Evolutionary conservation across 2,113 vertebrate genomes (phyloP).

Genomic region (Empidonax alnorum): DNA sequence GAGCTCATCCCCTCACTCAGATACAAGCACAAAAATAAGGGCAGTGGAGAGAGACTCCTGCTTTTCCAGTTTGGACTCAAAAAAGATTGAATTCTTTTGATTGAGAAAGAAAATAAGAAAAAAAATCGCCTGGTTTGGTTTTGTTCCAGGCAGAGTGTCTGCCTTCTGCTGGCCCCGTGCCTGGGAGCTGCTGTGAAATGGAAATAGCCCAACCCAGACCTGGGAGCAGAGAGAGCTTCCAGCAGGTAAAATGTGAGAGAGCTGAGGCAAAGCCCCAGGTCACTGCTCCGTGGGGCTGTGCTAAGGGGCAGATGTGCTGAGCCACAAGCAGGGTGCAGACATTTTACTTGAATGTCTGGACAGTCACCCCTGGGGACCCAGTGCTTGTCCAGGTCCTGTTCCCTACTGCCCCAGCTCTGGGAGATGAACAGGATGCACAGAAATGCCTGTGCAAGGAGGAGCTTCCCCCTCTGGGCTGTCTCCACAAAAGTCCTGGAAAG

Average conservation of each 20-base stretch:
- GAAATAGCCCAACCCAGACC: not conserved
- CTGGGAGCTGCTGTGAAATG: not conserved
- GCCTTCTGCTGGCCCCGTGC: not conserved
- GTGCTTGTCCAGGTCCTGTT: not conserved
- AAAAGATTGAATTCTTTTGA: not conserved
- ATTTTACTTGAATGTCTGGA: not conserved
- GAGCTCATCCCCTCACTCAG: rapidly evolving
- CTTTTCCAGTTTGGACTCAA: not conserved
- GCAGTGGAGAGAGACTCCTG: not conserved
- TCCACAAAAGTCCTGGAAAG: not conserved
- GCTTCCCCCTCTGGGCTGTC: not conserved
- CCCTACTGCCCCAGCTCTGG: not conserved
- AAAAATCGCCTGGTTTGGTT: not conserved
- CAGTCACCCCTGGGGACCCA: not conserved
- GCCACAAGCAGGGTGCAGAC: not conserved
- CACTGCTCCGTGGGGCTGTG: not conserved
- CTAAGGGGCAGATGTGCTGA: not conserved
- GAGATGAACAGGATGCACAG: not conserved
- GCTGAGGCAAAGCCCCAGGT: not conserved
- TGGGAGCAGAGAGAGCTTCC: not conserved
- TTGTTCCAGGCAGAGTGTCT: not conserved
- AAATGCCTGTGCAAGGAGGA: not conserved
- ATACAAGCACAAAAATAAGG: not conserved
- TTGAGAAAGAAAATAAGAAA: not conserved
- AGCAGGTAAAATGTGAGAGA: not conserved